These are phyloP conservation scores for Brienomyrus brachyistius DNA, from an alignment of 2,113 vertebrate species.

Conservation along the genomic window DNA sequence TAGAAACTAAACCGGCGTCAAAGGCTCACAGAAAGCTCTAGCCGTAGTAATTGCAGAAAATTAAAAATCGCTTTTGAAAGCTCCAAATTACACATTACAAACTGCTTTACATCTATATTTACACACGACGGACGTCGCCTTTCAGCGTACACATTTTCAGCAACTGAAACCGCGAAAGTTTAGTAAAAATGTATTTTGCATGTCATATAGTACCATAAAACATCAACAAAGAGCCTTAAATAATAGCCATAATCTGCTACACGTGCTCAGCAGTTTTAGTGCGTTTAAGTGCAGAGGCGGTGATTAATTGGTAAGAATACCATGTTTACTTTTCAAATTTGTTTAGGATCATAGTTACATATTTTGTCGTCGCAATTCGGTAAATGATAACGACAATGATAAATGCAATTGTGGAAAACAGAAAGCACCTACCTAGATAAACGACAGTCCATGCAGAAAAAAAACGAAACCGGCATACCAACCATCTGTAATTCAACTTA, in stretches of 20 bases:
- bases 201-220: neutral
- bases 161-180: neutral
- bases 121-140: neutral
- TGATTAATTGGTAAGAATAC: neutral
- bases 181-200: neutral
- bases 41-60: neutral
- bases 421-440: conserved; percentile 52
- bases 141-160: neutral
- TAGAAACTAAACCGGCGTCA: conserved; percentile 6
- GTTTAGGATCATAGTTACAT: neutral
- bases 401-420: conserved; percentile 32
- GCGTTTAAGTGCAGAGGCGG: neutral
- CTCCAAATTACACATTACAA: neutral
- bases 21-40: neutral
- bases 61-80: neutral
- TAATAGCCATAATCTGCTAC: neutral
- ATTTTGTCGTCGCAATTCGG: neutral
- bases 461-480: conserved; percentile 21
- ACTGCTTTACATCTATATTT: neutral
- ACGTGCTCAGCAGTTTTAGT: neutral
- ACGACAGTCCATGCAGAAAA: conserved; percentile 29
- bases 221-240: neutral
- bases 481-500: conserved; percentile 34
- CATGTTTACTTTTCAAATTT: neutral
- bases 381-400: conserved; percentile 6